Base-by-base conservation (phyloP, 2,113 vertebrate species). In the Dinomys branickii region DNA sequence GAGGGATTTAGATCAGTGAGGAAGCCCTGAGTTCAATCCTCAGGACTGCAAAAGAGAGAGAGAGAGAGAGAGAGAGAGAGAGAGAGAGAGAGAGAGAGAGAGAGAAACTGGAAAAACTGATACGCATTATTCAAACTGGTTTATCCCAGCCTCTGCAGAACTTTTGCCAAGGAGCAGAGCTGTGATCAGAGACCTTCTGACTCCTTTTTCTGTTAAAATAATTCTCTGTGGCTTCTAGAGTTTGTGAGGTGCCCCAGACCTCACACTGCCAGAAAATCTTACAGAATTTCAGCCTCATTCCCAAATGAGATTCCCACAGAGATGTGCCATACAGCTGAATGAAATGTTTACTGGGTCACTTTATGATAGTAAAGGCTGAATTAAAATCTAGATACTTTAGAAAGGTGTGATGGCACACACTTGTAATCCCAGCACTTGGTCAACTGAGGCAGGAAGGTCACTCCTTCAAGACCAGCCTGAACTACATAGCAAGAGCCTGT, bases 221-320 rank as follows among this genome's bases (percentile, higher is more conserved):
- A 22, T 80, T 77, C 41, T 90, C 28, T 33, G 81, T 38, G 50
- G 10, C 12, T 22, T 81, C 7, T n/a, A n/a, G n/a, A n/a, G n/a
- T 89, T 83, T n/a, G 1, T 50, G 75, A 38, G 77, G 47, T 88
- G 61, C 30, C n/a, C 6, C 41, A 90, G 73, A 33, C n/a, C 50
- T 93, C 87, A 87, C 13, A 38, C 30, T 73, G 52, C 87, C 83
- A 91, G 33, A 91, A 65, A 30, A 90, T 78, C n/a, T 35, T 86
- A n/a, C 9, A 86, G 52, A 78, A 84, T 71, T 94, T 82, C 73
- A 78, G 94, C 88, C 54, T 54, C 88, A 41, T 80, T 88, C 88
- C 69, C 78, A 91, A 94, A 58, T 73, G 47, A 88, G 81, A 94
- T 86, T 54, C 69, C 14, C 77, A 41, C 30, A 88, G 17, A 90